A percentile compares a stretch with the other conserved stretches of the same genome.
Conservation (phyloP, 2,888 invertebrate genomes). For the Trichopoda pennipes region DNA sequence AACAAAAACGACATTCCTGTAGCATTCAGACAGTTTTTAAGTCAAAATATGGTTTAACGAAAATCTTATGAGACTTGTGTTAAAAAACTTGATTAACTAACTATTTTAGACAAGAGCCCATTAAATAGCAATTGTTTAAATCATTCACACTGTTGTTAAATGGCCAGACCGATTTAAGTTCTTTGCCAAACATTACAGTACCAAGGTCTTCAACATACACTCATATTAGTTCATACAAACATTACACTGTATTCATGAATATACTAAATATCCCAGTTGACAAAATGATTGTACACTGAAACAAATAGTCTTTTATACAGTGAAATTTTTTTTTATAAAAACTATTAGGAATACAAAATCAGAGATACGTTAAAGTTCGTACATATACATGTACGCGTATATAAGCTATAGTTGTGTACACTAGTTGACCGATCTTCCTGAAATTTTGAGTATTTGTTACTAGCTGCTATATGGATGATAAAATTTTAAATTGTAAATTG, state of each 20-base stretch:
- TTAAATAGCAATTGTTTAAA: slow-evolving; percentile 37
- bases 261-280: too few relatives aligned
- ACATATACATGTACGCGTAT: neutral
- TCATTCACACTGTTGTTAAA: slow-evolving; percentile 25
- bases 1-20: slow-evolving; percentile 15
- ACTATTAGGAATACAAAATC: too few relatives aligned
- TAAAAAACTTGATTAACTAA: slow-evolving; percentile 49
- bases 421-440: too few relatives aligned
- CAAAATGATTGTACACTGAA: too few relatives aligned
- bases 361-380: too few relatives aligned
- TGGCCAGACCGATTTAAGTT: slow-evolving; percentile 36
- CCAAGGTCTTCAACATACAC: slow-evolving; percentile 48
- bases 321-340: too few relatives aligned
- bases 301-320: neutral
- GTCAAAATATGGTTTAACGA: slow-evolving; percentile 22
- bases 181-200: slow-evolving; percentile 59
- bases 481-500: too few relatives aligned
- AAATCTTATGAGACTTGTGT: neutral
- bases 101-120: slow-evolving; percentile 14
- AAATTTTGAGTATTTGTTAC: too few relatives aligned
- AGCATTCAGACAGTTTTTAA: slow-evolving; percentile 46
- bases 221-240: neutral
- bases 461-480: too few relatives aligned
- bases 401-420: too few relatives aligned
- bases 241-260: neutral